Evolutionary conservation across 2,797 vertebrate genomes (phyloP).

Genomic region (Sciaenops ocellatus): DNA sequence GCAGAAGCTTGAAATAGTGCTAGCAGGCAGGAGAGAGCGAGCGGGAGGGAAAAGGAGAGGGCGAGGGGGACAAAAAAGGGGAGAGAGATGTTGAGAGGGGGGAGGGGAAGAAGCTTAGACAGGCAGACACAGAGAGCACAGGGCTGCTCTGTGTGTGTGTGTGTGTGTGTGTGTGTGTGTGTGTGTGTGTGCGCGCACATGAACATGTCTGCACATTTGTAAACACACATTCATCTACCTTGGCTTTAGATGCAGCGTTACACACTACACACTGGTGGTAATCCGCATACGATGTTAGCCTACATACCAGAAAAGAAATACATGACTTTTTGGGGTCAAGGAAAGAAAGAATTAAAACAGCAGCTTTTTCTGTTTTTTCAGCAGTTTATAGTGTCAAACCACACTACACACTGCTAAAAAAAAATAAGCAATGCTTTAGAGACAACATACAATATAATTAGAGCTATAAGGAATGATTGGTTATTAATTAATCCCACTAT

Average conservation of each 20-base stretch:
- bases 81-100: conserved; percentile 82
- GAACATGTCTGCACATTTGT: conserved; percentile 62
- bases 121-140: conserved; percentile 75
- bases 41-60: conserved; percentile 78
- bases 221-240: conserved; percentile 60
- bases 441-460: not conserved
- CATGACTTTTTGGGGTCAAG: conserved; percentile 31
- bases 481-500: conserved; percentile 9
- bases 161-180: conserved; percentile 38
- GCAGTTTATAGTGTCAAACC: conserved; percentile 14
- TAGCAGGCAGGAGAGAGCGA: conserved; percentile 79
- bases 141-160: conserved; percentile 54
- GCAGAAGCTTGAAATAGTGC: conserved; percentile 83
- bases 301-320: conserved; percentile 49
- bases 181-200: not conserved
- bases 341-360: conserved; percentile 24
- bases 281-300: conserved; percentile 36
- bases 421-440: conserved; percentile 7
- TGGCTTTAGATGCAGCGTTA: conserved; percentile 46
- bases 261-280: conserved; percentile 16
- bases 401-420: not conserved
- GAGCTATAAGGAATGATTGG: not conserved
- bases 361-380: conserved; percentile 27
- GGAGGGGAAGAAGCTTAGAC: conserved; percentile 82
- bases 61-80: conserved; percentile 84